These are phyloP conservation scores for Rhagium mordax DNA, from an alignment of 2,888 invertebrate species.

Conservation along the genomic window DNA sequence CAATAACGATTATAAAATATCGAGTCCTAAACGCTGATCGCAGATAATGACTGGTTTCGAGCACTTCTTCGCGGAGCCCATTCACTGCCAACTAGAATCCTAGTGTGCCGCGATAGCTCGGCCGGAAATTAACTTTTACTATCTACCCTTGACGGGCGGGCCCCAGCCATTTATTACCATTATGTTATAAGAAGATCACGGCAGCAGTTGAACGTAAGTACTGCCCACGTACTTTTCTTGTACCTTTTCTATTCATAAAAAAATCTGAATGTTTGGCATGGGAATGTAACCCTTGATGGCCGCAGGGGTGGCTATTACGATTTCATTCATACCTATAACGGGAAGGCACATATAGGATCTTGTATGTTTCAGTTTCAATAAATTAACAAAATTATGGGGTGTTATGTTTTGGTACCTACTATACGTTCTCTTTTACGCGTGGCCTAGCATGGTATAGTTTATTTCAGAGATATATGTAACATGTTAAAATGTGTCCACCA, in stretches of 20 bases:
- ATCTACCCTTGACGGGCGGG: conserved; percentile 57
- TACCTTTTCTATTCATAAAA: conserved; percentile 15
- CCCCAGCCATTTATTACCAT: conserved; percentile 56
- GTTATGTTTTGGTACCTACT: too few species aligned
- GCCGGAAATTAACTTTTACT: conserved; percentile 62
- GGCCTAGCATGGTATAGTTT: too few species aligned
- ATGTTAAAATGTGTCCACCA: too few species aligned
- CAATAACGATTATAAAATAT: conserved; percentile 60
- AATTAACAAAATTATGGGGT: too few species aligned
- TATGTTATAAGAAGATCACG: conserved; percentile 37
- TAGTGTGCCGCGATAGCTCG: conserved; percentile 49
- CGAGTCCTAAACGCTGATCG: conserved; percentile 56
- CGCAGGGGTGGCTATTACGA: not conserved
- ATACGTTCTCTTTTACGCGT: too few species aligned
- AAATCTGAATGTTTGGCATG: not conserved
- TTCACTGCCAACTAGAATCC: conserved; percentile 46
- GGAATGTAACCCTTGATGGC: not conserved
- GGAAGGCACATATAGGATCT: too few species aligned
- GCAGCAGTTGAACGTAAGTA: conserved; percentile 39
- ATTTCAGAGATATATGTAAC: too few species aligned
- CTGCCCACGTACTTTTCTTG: conserved; percentile 38
- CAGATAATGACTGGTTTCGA: conserved; percentile 57
- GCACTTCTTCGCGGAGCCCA: conserved; percentile 44
- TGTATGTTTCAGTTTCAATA: too few species aligned
- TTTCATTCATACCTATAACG: not conserved